Base-by-base conservation (phyloP, 2,888 invertebrate species). In the Adela reaumurella region DNA sequence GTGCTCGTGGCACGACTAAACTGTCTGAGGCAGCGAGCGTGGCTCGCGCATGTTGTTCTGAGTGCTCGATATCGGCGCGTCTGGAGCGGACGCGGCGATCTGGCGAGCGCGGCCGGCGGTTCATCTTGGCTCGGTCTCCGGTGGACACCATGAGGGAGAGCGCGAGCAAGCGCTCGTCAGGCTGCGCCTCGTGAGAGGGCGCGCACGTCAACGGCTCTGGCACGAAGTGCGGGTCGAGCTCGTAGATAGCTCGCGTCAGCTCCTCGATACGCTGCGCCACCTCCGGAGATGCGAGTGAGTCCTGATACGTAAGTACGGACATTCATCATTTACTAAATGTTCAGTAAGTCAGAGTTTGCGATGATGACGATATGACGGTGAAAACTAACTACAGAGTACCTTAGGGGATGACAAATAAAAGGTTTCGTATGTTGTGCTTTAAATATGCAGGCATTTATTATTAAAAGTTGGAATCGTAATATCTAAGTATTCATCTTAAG, bases 141-240 rank as follows among this genome's bases (percentile, higher is more conserved):
- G 52, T 54, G 17, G 52, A 49, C 28, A 55, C 49, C 51, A 56
- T 50, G 47, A 55, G 53, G 44, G 29, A 49, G 17, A 56, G 51
- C 11, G 54, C 50, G n/a, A 52, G 50, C 46, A 53, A 51, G 41
- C 47, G 49, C 35, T 54, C 54, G n/a, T 51, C 35, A 14, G 43
- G 42, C 58, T 57, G 45, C 57, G 58, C 47, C 57, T 56, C 55
- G 64, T 57, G 17, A 20, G 45, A 28, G 89, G 53, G 82, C 73
- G 73, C 74, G 57, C 73, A 64, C 60, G 69, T 67, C 63, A 73
- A 69, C 62, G 77, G 72, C 58, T 78, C 72, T 62, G 73, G 73
- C 67, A 82, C 76, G 77, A 74, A 82, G 81, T 87, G 84, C 62
- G 91, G 89, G 82, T 92, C 92, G 83, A 88, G 74, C 69, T 82